Conservation (phyloP, 2,113 vertebrate species). For the Microtus ochrogaster region DNA sequence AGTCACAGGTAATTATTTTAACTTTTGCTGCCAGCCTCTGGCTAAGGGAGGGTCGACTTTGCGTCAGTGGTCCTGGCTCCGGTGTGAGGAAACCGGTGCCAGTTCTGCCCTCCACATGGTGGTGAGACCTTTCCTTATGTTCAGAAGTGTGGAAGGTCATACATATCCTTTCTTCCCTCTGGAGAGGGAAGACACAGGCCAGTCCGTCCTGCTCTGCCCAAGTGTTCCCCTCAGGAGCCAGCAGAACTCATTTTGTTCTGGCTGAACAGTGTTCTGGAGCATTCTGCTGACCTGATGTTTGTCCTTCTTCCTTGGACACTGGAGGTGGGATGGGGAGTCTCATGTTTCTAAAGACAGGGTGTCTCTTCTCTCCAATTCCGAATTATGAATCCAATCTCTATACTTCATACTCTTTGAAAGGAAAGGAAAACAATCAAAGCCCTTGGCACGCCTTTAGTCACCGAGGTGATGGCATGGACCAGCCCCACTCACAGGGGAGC, state of each 20-base stretch:
- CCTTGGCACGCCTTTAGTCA: not conserved
- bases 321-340: not conserved
- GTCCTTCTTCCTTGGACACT: not conserved
- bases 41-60: not conserved
- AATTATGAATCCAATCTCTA: not conserved
- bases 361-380: not conserved
- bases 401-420: not conserved
- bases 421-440: not conserved
- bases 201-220: fast-evolving
- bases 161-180: not conserved
- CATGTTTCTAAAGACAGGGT: not conserved
- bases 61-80: not conserved
- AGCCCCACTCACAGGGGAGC: not conserved
- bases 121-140: not conserved
- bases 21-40: constrained; percentile 57
- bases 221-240: not conserved
- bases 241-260: not conserved
- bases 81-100: not conserved
- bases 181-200: fast-evolving
- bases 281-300: not conserved
- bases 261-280: not conserved
- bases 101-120: not conserved
- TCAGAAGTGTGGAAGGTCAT: not conserved
- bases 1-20: constrained; percentile 81
- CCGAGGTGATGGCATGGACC: not conserved